These are phyloP conservation scores for Macaria liturata DNA, from an alignment of 2,888 invertebrate genomes.

Conservation along the genomic window DNA sequence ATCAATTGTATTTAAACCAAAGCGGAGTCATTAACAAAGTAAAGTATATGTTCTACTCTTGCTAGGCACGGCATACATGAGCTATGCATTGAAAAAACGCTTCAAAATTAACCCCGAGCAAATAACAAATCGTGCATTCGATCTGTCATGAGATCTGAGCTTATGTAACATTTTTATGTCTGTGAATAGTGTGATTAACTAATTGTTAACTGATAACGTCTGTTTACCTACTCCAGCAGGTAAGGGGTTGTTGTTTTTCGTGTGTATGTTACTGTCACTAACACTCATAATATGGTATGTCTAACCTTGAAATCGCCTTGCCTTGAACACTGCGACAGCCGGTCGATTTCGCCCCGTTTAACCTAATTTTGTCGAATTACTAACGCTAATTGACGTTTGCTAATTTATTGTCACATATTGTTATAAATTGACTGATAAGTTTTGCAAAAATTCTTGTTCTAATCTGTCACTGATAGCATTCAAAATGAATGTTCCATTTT, in stretches of 20 bases:
- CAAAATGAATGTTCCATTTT: too few relatives aligned
- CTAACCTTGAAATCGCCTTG: slow-evolving; percentile 63
- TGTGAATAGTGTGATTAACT: slow-evolving; percentile 67
- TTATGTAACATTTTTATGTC: slow-evolving; percentile 75
- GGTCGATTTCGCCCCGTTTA: slow-evolving; percentile 36
- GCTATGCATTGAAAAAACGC: slow-evolving; percentile 70
- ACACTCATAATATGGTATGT: slow-evolving; percentile 24
- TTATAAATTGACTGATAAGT: background rate
- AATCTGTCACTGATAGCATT: too few relatives aligned
- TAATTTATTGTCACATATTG: too few relatives aligned
- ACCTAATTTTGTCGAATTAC: slow-evolving; percentile 3
- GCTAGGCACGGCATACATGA: slow-evolving; percentile 49
- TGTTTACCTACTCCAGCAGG: slow-evolving; percentile 69
- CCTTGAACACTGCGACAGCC: slow-evolving; percentile 40
- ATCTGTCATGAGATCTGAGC: slow-evolving; percentile 73
- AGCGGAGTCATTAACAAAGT: slow-evolving; percentile 70
- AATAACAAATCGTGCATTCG: slow-evolving; percentile 48
- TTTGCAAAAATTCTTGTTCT: background rate
- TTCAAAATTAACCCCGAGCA: slow-evolving; percentile 42
- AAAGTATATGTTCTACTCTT: slow-evolving; percentile 66
- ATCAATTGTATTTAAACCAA: slow-evolving; percentile 52
- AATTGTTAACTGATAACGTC: slow-evolving; percentile 56
- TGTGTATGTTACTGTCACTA: slow-evolving; percentile 32
- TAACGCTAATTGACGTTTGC: too few relatives aligned
- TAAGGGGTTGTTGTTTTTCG: slow-evolving; percentile 59